Evolutionary conservation across 2,797 vertebrate genomes (phyloP), one percentile per base, ranked within the genome.

Genomic region (Falco rusticolus): DNA sequence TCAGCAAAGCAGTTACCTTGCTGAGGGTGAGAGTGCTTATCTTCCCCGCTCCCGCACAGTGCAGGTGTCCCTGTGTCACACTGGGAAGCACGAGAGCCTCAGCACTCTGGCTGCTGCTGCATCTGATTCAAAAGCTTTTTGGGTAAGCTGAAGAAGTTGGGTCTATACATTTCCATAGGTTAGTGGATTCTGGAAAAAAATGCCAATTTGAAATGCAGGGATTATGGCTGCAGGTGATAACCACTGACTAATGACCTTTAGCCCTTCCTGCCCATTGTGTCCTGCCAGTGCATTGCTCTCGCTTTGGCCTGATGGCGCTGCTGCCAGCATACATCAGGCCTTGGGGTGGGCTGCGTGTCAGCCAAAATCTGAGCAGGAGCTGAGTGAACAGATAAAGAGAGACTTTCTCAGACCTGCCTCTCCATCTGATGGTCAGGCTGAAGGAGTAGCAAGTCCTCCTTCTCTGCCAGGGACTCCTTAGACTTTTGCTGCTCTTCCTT

Each of bases 21-120:
- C 34, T 34, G 41, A 19, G 17, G 26, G 34, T 17, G 22, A 6
- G 28, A 11, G 28, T 5, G 25, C 33, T 71, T 16, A 6, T 83
- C n/a, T 65, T 56, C 72, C 64, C 31, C 81, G 43, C 24, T 70
- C 37, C 33, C 0, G 0, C 34, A 19, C 1, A 1, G 0, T 5
- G 37, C 0, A 0, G 7, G 28, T 26, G 10, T 69, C 68, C 24
- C 53, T 19, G 25, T n/a, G 43, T 71, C 70, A 20, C 16, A 6
- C 17, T 17, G 59, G n/a, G 59, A 64, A 31, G 41, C 74, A 24
- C 1, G 6, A 17, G 43, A 83, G 31, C 51, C 18, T 85, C 41
- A 13, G 34, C 45, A 11, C 18, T 74, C 31, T 0, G 0, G 3
- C 29, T 79, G 28, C 75, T 69, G 59, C 47, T 56, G 48, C 16